Evolutionary conservation across 2,888 invertebrate species (phyloP).

Genomic region (Aporophyla lueneburgensis): DNA sequence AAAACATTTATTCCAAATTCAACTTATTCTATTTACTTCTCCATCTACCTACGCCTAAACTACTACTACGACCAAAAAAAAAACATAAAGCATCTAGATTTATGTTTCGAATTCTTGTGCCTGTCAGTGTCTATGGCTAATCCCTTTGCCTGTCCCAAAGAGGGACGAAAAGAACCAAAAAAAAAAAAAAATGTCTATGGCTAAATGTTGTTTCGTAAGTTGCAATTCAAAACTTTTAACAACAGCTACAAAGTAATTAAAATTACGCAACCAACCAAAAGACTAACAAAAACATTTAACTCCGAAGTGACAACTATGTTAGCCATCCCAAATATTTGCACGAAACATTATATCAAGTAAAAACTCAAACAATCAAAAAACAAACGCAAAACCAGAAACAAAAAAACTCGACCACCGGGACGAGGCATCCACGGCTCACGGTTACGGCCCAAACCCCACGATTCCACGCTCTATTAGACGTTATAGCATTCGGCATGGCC

Average conservation of each 20-base stretch:
- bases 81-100: too few species aligned
- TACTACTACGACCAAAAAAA: too few species aligned
- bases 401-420: slow-evolving; percentile 73
- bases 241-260: slow-evolving; percentile 45
- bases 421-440: slow-evolving; percentile 45
- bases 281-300: slow-evolving; percentile 43
- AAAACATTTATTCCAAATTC: too few species aligned
- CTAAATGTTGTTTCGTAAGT: neutral
- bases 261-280: slow-evolving; percentile 48
- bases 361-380: slow-evolving; percentile 68
- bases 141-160: too few species aligned
- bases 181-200: too few species aligned
- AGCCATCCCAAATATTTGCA: slow-evolving; percentile 60
- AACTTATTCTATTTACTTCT: too few species aligned
- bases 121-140: too few species aligned
- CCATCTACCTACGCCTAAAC: too few species aligned
- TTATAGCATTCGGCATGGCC: slow-evolving; percentile 86
- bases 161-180: too few species aligned
- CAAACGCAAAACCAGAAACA: slow-evolving; percentile 68
- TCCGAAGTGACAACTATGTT: slow-evolving; percentile 56
- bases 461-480: slow-evolving; percentile 83
- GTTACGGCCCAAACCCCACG: slow-evolving; percentile 70
- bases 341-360: slow-evolving; percentile 51
- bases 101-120: too few species aligned
- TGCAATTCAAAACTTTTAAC: slow-evolving; percentile 10